phyloP scores from a whole-genome alignment of 2,888 invertebrate species.

The Chironomus tentans region DNA sequence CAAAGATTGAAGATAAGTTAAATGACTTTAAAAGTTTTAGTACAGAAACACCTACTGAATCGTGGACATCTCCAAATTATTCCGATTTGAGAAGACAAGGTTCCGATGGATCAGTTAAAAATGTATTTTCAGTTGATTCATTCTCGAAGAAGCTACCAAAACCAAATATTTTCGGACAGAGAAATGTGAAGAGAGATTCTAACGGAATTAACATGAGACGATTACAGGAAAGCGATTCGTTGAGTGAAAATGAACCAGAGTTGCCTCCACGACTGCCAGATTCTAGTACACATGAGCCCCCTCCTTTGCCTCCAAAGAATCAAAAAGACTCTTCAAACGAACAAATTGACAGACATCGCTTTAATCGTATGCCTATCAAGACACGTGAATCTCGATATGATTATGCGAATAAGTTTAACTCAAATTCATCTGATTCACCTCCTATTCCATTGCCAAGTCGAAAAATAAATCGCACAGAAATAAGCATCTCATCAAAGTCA shows the following conservation, averaged over 20 bases:
- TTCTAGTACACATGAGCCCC: slow-evolving; percentile 40
- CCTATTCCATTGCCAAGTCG: slow-evolving; percentile 54
- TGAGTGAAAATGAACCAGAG: slow-evolving; percentile 43
- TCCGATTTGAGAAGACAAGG: slow-evolving; percentile 37
- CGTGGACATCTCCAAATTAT: slow-evolving; percentile 36
- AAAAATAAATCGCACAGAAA: slow-evolving; percentile 44
- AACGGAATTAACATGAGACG: slow-evolving; percentile 42
- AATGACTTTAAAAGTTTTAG: slow-evolving; percentile 45
- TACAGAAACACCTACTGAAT: slow-evolving; percentile 58
- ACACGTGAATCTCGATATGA: slow-evolving; percentile 49
- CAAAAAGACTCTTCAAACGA: slow-evolving; percentile 47
- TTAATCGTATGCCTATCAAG: slow-evolving; percentile 36
- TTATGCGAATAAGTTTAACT: slow-evolving; percentile 44
- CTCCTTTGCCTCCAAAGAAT: slow-evolving; percentile 69
- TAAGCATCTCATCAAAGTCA: slow-evolving; percentile 44
- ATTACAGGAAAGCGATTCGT: slow-evolving; percentile 41
- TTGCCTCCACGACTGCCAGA: slow-evolving; percentile 41
- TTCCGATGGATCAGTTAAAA: slow-evolving; percentile 33
- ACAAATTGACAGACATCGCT: background rate
- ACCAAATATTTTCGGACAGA: slow-evolving; percentile 40
- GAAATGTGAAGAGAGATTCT: slow-evolving; percentile 41
- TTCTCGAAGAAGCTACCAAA: slow-evolving; percentile 41
- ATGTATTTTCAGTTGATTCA: slow-evolving; percentile 43
- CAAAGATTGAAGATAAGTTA: slow-evolving; percentile 34
- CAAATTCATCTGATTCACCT: slow-evolving; percentile 42